Conservation (phyloP, 2,797 vertebrate genomes). For the Crenichthys baileyi region DNA sequence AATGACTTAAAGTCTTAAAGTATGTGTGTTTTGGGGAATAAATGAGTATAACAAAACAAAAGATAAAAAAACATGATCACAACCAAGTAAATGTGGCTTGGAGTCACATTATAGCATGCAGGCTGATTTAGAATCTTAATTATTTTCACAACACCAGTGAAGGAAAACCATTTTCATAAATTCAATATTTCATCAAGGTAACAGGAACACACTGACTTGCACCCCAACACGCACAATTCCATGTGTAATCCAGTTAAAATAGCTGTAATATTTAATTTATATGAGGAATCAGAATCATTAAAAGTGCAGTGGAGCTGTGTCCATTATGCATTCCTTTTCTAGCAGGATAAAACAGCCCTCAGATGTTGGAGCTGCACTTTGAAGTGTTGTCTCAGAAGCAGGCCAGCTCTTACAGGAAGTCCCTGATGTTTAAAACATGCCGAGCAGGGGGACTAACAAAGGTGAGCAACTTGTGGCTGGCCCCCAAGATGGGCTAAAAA, state of each 20-base stretch:
- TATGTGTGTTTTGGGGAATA: background rate
- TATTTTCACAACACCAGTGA: constrained; percentile 35
- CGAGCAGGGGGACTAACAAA: constrained; percentile 79
- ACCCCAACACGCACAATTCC: constrained; percentile 51
- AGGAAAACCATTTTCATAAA: constrained; percentile 61
- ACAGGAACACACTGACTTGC: constrained; percentile 38
- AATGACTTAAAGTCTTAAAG: too few species aligned
- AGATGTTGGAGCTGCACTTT: constrained; percentile 93
- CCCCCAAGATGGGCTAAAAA: constrained; percentile 63
- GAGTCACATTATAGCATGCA: background rate
- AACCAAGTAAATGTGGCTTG: background rate
- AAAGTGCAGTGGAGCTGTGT: constrained; percentile 80
- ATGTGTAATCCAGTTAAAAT: constrained; percentile 81
- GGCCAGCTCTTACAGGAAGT: constrained; percentile 85
- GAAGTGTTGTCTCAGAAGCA: constrained; percentile 91
- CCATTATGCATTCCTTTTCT: constrained; percentile 97
- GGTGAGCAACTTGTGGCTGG: constrained; percentile 78
- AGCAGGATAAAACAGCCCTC: constrained; percentile 96
- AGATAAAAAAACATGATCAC: background rate
- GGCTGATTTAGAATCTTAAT: constrained; percentile 37
- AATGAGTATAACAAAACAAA: background rate
- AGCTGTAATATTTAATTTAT: constrained; percentile 87
- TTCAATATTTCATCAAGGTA: constrained; percentile 74
- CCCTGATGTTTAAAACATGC: constrained; percentile 86
- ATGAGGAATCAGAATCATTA: constrained; percentile 86